A percentile compares a stretch with the other conserved stretches of the same genome.
phyloP scores from a whole-genome alignment of 2,888 invertebrate species.

The Brenthis daphne region DNA sequence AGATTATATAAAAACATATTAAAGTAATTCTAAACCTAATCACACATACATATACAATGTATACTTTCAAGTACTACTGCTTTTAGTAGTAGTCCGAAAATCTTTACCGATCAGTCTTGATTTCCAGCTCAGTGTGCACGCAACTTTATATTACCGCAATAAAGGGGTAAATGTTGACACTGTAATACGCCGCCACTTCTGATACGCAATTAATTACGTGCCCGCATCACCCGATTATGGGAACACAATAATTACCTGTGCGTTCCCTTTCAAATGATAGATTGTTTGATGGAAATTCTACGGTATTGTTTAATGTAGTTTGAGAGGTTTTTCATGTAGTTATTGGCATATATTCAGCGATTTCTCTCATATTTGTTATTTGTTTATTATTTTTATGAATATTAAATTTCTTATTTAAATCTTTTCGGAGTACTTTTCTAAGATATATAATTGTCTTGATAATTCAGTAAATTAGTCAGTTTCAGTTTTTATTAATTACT shows the following conservation, averaged over 20 bases:
- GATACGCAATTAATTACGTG: conserved; percentile 46
- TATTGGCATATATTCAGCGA: too few relatives aligned
- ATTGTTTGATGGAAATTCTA: conserved; percentile 3
- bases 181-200: conserved; percentile 40
- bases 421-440: too few relatives aligned
- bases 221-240: conserved; percentile 45
- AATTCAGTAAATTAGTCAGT: too few relatives aligned
- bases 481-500: too few relatives aligned
- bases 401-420: too few relatives aligned
- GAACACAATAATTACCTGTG: conserved; percentile 36
- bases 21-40: too few relatives aligned
- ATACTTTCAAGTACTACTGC: too few relatives aligned
- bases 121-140: conserved; percentile 16
- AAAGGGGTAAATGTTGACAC: conserved; percentile 46
- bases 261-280: conserved; percentile 15
- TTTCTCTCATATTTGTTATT: neutral
- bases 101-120: neutral
- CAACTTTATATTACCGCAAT: conserved; percentile 37
- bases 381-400: neutral
- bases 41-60: too few relatives aligned
- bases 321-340: neutral
- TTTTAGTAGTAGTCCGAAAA: neutral
- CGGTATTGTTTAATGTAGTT: conserved; percentile 3
- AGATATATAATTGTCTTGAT: too few relatives aligned
- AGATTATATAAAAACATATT: too few relatives aligned